Base-by-base conservation (phyloP, 2,888 invertebrate species). In the Ochropacha duplaris region DNA sequence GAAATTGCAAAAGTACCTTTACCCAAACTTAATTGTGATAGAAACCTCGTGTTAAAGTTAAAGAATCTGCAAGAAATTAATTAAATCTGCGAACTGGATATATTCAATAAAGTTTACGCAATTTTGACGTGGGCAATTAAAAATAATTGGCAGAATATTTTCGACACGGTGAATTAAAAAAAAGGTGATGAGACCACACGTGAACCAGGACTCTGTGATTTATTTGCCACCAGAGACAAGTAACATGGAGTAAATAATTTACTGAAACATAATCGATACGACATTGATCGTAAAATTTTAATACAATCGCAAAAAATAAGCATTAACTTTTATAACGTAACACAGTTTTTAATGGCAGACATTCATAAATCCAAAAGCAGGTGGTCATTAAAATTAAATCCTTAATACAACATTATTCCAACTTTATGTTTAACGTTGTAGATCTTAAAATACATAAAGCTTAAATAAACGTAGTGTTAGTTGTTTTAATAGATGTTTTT, bases 281-380 rank as follows among this genome's bases (percentile, higher is more conserved):
- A 34, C 34, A 5, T n/a, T 9, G n/a, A 34, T 44, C 44, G 19
- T 44, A 44, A 19, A 44, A 19, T 31, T 12, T 31, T 12, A 19
- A 9, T 44, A 8, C 9, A 9, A 16, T 44, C 19, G 8, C 19
- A 44, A 19, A 44, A 44, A 44, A 44, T 9, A n/a, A n/a, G 19
- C 44, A 1, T 19, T 6, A 44, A 19, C 16, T 44, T 44, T 44
- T 44, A 44, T n/a, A 19, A 1, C 44, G 44, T 44, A 31, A 16
- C 28, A n/a, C 51, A 51, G 31, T 51, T 28, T 51, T 26, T 28
- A 51, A 28, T 51, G 34, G 5, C 34, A 36, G 44, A 44, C 44
- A 19, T 19, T 44, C 44, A 44, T 44, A 44, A 44, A 44, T 44
- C 19, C 14, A 19, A 19, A 44, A 44, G 44, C 6, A 19, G 31